A percentile compares a stretch with the other conserved stretches of the same genome.
Conservation (phyloP, 2,888 invertebrate genomes). For the Sminthurinus aureus region DNA sequence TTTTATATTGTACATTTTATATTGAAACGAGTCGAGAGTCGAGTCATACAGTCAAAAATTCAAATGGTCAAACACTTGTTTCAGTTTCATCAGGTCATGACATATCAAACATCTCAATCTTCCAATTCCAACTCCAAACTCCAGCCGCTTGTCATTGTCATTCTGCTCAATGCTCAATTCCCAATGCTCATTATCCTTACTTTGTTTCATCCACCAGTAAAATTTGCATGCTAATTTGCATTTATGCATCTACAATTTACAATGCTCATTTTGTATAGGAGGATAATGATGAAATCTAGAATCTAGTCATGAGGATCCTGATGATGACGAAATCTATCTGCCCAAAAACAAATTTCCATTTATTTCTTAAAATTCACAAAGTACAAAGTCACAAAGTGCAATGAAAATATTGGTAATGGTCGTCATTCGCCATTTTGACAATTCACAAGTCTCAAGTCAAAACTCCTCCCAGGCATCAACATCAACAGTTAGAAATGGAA, state of each 20-base stretch:
- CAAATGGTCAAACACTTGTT: not conserved
- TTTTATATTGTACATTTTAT: not conserved
- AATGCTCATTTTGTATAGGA: not conserved
- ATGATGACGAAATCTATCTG: not conserved
- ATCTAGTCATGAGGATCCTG: not conserved
- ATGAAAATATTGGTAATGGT: too few species aligned
- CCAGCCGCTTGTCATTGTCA: not conserved
- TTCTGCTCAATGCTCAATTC: not conserved
- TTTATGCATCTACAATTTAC: too few species aligned
- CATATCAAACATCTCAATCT: not conserved
- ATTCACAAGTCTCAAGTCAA: too few species aligned
- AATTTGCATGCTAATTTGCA: not conserved
- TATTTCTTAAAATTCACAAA: not conserved
- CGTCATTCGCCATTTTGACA: too few species aligned
- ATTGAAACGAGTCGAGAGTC: conserved; percentile 27
- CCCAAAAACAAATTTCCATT: not conserved
- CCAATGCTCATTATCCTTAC: not conserved
- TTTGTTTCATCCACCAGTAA: not conserved
- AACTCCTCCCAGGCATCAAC: not conserved
- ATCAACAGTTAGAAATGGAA: not conserved
- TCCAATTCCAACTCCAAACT: not conserved
- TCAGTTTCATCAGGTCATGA: not conserved
- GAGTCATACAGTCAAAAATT: not conserved
- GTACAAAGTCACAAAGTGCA: not conserved
- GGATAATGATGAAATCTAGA: not conserved